phyloP scores from a whole-genome alignment of 1,140 invertebrate genomes.

The Aphelenchoides avenae region DNA sequence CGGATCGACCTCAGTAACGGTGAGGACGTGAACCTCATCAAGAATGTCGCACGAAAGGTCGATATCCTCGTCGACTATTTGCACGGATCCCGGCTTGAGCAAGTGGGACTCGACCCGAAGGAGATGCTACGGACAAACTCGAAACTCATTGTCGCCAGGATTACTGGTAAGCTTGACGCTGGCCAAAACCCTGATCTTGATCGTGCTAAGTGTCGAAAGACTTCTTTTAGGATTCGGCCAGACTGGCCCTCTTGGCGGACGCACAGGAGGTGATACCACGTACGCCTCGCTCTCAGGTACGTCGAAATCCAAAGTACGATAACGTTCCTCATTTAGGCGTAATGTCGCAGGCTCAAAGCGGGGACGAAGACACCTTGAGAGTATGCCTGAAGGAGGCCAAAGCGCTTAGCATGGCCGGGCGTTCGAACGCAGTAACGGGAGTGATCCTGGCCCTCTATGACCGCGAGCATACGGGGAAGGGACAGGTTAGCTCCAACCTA shows the following conservation, averaged over 20 bases:
- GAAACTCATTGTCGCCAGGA: slow-evolving; percentile 14
- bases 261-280: slow-evolving; percentile 13
- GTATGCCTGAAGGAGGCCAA: not conserved
- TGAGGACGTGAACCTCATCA: slow-evolving; percentile 15
- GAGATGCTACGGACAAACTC: slow-evolving; percentile 9
- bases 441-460: too few relatives aligned
- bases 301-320: not conserved
- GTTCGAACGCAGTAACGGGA: not conserved
- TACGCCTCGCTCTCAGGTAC: slow-evolving; percentile 4
- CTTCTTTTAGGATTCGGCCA: too few relatives aligned
- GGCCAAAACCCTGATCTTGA: too few relatives aligned
- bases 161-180: too few relatives aligned
- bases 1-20: slow-evolving; percentile 10
- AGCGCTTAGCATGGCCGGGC: slow-evolving; percentile 2
- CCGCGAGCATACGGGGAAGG: too few relatives aligned
- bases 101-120: slow-evolving; percentile 8
- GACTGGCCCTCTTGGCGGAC: not conserved
- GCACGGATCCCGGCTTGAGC: slow-evolving; percentile 6
- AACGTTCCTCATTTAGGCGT: not conserved
- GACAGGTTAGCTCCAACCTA: too few relatives aligned
- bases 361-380: not conserved
- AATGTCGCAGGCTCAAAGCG: slow-evolving; percentile 1
- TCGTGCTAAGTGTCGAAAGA: too few relatives aligned
- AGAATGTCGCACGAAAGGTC: slow-evolving; percentile 11
- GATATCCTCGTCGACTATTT: slow-evolving; percentile 22